Percentiles rank a stretch among this genome's conserved stretches.
Conservation (phyloP, 30 jellyfish, hydroid and myxozoan species). For the Calvadosia cruxmelitensis region DNA sequence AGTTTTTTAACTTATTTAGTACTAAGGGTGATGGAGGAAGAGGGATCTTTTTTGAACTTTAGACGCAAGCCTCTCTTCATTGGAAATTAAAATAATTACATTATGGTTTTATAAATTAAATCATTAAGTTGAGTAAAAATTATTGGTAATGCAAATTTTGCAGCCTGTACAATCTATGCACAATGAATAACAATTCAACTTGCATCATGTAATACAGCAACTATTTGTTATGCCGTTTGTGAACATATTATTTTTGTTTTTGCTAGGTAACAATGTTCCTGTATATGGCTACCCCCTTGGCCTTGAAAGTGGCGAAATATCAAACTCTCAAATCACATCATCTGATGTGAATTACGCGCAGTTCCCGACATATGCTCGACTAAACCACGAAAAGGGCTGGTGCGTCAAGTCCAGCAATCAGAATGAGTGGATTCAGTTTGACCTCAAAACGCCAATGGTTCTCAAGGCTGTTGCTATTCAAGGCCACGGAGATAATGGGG, state of each 20-base stretch:
- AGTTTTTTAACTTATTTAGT: too few species aligned
- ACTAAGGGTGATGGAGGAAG: too few species aligned
- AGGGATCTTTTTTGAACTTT: too few species aligned
- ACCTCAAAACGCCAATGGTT: neutral
- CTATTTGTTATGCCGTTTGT: too few species aligned
- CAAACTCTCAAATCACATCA: slow-evolving; percentile 15
- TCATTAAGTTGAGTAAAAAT: neutral
- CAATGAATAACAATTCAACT: too few species aligned
- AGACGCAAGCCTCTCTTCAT: too few species aligned
- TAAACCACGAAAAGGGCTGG: slow-evolving; percentile 15
- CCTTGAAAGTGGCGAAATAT: slow-evolving; percentile 7
- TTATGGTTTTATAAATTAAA: neutral
- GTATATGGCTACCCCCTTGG: slow-evolving; percentile 12
- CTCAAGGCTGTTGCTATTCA: slow-evolving; percentile 18
- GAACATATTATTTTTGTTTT: too few species aligned
- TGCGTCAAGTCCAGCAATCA: slow-evolving; percentile 7
- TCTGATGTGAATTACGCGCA: neutral
- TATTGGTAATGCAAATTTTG: neutral
- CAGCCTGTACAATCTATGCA: neutral
- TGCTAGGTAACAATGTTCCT: neutral
- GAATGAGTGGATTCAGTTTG: slow-evolving; percentile 19
- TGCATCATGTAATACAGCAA: too few species aligned
- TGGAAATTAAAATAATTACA: too few species aligned
- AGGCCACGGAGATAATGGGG: slow-evolving; percentile 9
- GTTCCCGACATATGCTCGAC: slow-evolving; percentile 18